Conservation (phyloP, 2,797 vertebrate genomes). For the Pteronotus mesoamericanus region DNA sequence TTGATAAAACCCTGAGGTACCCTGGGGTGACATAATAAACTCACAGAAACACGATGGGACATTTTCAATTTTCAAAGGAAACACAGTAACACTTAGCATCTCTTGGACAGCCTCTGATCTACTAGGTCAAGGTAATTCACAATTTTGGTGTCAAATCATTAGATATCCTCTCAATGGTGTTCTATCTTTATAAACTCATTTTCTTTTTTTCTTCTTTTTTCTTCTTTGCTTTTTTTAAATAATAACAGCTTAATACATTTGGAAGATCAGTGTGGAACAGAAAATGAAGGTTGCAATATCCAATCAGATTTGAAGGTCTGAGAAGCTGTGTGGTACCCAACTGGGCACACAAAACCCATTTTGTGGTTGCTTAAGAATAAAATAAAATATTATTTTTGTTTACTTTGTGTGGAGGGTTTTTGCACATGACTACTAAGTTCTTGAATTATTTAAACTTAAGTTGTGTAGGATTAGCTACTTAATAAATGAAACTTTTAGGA, state of each 20-base stretch:
- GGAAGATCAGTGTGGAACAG: background rate
- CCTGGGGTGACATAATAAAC: background rate
- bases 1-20: background rate
- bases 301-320: background rate
- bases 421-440: background rate
- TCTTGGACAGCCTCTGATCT: background rate
- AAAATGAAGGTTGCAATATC: background rate
- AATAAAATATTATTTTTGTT: background rate
- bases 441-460: background rate
- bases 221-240: background rate
- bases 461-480: background rate
- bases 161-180: background rate
- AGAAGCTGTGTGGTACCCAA: background rate
- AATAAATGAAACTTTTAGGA: background rate
- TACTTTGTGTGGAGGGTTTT: background rate
- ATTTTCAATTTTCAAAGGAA: background rate
- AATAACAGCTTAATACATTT: background rate
- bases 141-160: background rate
- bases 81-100: background rate
- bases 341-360: background rate
- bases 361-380: background rate
- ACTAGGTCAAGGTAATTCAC: background rate
- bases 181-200: background rate
- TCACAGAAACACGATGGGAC: background rate
- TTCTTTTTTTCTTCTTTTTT: background rate